Evolutionary conservation across 1,140 invertebrate species (phyloP).

Genomic region (Drosophila lowei): DNA sequence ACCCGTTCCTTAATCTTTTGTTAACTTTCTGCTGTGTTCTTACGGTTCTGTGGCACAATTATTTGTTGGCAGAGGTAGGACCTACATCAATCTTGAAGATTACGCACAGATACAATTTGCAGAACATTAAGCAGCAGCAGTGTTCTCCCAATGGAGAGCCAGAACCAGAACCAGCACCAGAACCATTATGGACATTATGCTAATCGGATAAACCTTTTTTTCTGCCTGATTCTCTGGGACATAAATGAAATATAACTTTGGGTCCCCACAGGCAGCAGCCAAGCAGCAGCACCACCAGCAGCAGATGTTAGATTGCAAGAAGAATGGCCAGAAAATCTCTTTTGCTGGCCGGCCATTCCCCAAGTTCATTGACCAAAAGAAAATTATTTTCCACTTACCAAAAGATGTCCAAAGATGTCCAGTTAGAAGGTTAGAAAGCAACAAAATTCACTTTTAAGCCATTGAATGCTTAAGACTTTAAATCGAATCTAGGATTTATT

Average conservation of each 20-base stretch:
- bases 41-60: slow-evolving; percentile 15
- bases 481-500: too few species aligned
- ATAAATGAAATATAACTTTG: slow-evolving; percentile 37
- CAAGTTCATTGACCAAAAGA: slow-evolving; percentile 23
- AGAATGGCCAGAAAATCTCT: slow-evolving; percentile 1
- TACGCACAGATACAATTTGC: slow-evolving; percentile 43
- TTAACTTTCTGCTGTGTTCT: slow-evolving; percentile 11
- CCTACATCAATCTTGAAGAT: slow-evolving; percentile 51
- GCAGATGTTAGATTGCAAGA: slow-evolving; percentile 37
- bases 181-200: slow-evolving; percentile 45
- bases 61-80: slow-evolving; percentile 7
- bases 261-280: neutral
- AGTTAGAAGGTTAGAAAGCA: too few species aligned
- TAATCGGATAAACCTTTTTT: slow-evolving; percentile 61
- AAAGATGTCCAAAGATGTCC: too few species aligned
- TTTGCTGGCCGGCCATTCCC: too few species aligned
- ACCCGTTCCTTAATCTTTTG: slow-evolving; percentile 16
- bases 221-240: neutral
- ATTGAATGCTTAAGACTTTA: too few species aligned
- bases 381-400: neutral
- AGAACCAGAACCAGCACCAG: slow-evolving; percentile 1
- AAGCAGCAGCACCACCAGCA: slow-evolving; percentile 4
- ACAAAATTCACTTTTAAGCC: too few species aligned
- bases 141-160: slow-evolving; percentile 6
- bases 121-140: slow-evolving; percentile 40